phyloP scores from a whole-genome alignment of 2,113 vertebrate species.

The Hemiprocne comata region DNA sequence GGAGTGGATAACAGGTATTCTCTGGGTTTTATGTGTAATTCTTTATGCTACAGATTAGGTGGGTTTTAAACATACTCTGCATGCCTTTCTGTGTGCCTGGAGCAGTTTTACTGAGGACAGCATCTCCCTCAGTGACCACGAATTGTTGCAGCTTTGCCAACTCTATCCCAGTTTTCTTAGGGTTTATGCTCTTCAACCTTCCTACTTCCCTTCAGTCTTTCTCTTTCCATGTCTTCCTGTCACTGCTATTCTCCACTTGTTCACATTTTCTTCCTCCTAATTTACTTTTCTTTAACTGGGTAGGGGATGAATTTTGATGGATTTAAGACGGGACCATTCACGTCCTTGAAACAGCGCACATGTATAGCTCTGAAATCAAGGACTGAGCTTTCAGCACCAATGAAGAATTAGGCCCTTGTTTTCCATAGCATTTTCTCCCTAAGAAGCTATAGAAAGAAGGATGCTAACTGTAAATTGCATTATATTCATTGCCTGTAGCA shows the following conservation, averaged over 20 bases:
- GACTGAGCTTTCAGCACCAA: neutral
- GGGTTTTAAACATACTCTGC: neutral
- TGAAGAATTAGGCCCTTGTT: neutral
- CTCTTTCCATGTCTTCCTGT: neutral
- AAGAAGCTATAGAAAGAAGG: neutral
- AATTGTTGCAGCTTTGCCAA: neutral
- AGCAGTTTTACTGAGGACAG: neutral
- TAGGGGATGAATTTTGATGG: neutral
- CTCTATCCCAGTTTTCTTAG: neutral
- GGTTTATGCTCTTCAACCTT: neutral
- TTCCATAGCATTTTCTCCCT: neutral
- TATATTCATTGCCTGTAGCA: neutral
- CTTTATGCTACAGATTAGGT: neutral
- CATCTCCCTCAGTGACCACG: neutral
- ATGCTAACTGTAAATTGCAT: neutral
- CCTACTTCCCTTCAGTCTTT: neutral
- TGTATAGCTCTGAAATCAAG: neutral
- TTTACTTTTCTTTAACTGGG: neutral
- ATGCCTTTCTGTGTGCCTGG: neutral
- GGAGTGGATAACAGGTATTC: rapidly evolving
- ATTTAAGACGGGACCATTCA: neutral
- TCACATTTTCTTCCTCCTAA: neutral
- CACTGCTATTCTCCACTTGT: neutral
- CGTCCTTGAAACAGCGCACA: neutral
- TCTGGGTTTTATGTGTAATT: neutral